Conservation (phyloP, 2,888 invertebrate species). For the Callyntrura sp. region DNA sequence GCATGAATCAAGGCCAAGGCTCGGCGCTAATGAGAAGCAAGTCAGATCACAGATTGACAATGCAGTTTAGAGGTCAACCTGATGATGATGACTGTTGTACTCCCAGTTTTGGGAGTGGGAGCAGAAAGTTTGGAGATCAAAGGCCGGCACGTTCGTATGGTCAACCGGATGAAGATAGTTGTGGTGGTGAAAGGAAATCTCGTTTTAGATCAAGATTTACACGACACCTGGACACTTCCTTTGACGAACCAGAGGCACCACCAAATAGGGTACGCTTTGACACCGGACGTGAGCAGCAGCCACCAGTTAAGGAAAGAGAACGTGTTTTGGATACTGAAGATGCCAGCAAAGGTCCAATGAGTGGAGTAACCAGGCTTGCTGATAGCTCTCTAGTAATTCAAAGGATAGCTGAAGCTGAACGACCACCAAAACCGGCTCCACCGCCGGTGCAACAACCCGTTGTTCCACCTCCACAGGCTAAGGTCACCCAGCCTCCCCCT, state of each 20-base stretch:
- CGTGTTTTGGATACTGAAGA: constrained; percentile 95
- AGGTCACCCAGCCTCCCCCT: constrained; percentile 68
- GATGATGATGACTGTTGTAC: constrained; percentile 87
- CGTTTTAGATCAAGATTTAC: constrained; percentile 91
- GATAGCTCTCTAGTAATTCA: constrained; percentile 89
- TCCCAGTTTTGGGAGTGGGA: constrained; percentile 86
- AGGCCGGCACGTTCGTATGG: constrained; percentile 83
- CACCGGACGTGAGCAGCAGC: constrained; percentile 63
- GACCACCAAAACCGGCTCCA: constrained; percentile 83
- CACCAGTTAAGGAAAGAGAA: constrained; percentile 87
- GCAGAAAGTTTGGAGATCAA: constrained; percentile 91
- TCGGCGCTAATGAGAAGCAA: constrained; percentile 96
- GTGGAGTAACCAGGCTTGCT: constrained; percentile 94
- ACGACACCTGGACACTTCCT: constrained; percentile 89
- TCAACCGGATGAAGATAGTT: constrained; percentile 83
- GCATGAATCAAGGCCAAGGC: constrained; percentile 78
- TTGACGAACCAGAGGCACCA: constrained; percentile 85
- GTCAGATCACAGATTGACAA: constrained; percentile 95
- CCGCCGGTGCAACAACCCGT: constrained; percentile 82
- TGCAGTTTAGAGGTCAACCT: constrained; percentile 95
- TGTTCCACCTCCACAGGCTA: constrained; percentile 62
- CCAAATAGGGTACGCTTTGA: constrained; percentile 79
- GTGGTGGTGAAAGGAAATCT: constrained; percentile 85
- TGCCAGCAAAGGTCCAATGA: constrained; percentile 91
- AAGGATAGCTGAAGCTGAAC: constrained; percentile 83